Evolutionary conservation across 2,888 invertebrate species (phyloP), one percentile per base, ranked within the genome.

Genomic region (Brachypalpus laphriformis): DNA sequence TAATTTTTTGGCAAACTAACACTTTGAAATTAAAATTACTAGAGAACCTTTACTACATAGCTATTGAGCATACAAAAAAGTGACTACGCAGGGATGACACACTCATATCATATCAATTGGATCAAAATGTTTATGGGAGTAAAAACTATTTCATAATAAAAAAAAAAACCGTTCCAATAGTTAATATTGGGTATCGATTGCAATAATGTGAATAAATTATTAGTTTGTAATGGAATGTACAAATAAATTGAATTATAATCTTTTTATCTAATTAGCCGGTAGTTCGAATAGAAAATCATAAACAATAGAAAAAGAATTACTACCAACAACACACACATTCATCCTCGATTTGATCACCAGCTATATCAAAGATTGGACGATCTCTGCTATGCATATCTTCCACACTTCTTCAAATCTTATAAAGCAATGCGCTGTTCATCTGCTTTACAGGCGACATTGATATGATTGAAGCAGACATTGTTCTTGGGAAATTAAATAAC

Each of bases 401-500:
- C 4, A 40, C 14, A 40, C n/a, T 11, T 22, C 14, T 14, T 37
- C 6, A 22, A 11, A 31, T 7, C 31, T 7, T 31, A 7, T 31
- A 4, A 5, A 25, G 1, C 16, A 20, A 47, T 47, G 47, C 31
- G 14, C 14, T 14, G 11, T 16, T 47, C 4, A n/a, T 37, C n/a
- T 72, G 16, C 28, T 18, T 83, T 72, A 16, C 57, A 92, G 95
- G 93, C 88, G 92, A 93, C 63, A 91, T 95, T 37, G 94, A 95
- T 91, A 97, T 98, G 96, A 92, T 98, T 77, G 98, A 98, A 92
- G 97, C 96, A 0, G 98, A 98, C 90, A 94, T 98, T 28, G 93
- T 95, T 6, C 88, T 97, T 65, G 97, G 97, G 11, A 93, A 92
- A 34, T 77, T 94, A 49, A 93, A 93, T 51, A 90, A 88, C 16